These are phyloP conservation scores for Digitonthophagus gazella DNA, from an alignment of 2,888 invertebrate species.

Conservation along the genomic window DNA sequence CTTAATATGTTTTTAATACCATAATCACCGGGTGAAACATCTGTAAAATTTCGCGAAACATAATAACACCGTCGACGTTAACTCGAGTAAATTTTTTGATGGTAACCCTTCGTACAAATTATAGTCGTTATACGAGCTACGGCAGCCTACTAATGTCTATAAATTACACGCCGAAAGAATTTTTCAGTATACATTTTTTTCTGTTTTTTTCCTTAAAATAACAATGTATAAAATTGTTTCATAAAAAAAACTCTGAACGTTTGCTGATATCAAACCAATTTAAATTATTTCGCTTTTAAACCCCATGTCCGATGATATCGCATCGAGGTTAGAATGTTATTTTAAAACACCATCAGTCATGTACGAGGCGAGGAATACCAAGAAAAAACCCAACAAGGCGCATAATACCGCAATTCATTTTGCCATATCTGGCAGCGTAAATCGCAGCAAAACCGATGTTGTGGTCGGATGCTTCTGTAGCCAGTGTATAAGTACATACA, in stretches of 20 bases:
- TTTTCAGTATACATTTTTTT: not conserved
- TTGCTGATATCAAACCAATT: too few relatives aligned
- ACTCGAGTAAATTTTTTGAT: not conserved
- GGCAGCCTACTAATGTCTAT: not conserved
- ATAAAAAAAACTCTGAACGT: too few relatives aligned
- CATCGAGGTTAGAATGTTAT: too few relatives aligned
- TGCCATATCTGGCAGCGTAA: not conserved
- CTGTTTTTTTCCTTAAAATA: too few relatives aligned
- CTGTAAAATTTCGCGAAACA: not conserved
- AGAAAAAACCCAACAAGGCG: not conserved
- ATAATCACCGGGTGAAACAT: not conserved
- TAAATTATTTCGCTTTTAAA: too few relatives aligned
- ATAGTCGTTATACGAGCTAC: not conserved
- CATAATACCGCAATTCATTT: not conserved
- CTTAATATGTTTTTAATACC: not conserved
- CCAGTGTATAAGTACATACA: too few relatives aligned
- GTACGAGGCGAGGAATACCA: not conserved
- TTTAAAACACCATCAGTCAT: not conserved
- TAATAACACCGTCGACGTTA: not conserved
- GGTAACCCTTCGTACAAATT: not conserved
- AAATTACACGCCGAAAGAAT: not conserved
- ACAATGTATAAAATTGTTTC: too few relatives aligned
- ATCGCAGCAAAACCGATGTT: too few relatives aligned
- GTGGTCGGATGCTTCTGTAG: not conserved
- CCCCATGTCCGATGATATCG: too few relatives aligned